Conservation (phyloP, 2,113 vertebrate species). For the Cryptomyrus ogoouensis region DNA sequence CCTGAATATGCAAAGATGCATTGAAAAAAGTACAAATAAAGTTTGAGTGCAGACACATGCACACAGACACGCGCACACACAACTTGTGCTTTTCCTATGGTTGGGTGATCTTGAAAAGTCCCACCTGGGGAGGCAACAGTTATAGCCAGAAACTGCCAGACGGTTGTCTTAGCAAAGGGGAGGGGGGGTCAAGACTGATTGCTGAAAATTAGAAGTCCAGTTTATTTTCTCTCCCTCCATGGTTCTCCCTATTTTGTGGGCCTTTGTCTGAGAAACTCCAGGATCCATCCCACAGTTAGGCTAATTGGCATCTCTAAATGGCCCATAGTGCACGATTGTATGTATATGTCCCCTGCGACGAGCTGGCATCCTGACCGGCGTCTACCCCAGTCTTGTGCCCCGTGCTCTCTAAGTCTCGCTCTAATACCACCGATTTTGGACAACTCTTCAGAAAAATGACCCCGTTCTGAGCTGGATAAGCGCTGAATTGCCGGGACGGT, state of each 20-base stretch:
- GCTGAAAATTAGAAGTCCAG: neutral
- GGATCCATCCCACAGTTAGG: neutral
- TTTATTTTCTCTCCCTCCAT: neutral
- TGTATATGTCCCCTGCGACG: neutral
- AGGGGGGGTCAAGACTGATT: neutral
- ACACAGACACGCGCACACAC: neutral
- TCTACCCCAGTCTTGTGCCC: neutral
- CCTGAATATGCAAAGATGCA: neutral
- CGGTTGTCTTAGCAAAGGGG: constrained; percentile 15
- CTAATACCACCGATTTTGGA: neutral
- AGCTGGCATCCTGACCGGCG: neutral
- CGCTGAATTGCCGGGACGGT: neutral
- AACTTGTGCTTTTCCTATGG: constrained; percentile 11
- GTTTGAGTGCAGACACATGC: neutral
- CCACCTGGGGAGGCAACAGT: constrained; percentile 7
- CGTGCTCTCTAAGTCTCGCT: neutral
- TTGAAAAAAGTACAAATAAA: constrained; percentile 14
- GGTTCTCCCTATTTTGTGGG: neutral
- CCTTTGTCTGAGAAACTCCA: neutral
- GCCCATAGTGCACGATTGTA: neutral
- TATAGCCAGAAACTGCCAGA: constrained; percentile 2
- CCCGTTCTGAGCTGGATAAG: neutral
- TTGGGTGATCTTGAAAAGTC: neutral
- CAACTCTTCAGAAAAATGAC: neutral
- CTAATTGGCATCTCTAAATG: neutral